Conservation (phyloP, 1,140 invertebrate species). For the Rhagoletis zephyria region DNA sequence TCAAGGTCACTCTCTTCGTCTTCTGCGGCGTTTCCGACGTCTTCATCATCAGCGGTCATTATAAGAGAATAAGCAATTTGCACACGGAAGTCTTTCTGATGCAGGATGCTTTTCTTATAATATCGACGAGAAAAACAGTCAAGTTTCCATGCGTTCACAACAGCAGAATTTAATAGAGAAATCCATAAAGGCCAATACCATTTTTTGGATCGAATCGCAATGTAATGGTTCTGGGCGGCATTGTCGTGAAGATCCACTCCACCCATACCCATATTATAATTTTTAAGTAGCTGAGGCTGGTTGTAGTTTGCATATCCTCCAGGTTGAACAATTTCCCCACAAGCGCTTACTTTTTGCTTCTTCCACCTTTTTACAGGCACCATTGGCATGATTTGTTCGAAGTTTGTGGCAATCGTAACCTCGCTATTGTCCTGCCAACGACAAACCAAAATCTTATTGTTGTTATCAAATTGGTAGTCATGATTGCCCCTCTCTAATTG, state of each 20-base stretch:
- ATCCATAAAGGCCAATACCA: too few relatives aligned
- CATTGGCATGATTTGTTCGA: background rate
- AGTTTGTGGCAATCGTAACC: constrained; percentile 45
- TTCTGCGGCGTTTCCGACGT: too few relatives aligned
- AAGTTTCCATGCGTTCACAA: too few relatives aligned
- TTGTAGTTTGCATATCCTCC: constrained; percentile 9
- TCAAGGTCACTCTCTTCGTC: too few relatives aligned
- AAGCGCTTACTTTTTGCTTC: background rate
- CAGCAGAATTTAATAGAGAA: too few relatives aligned
- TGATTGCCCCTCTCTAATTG: constrained; percentile 6
- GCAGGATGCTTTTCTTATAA: too few relatives aligned
- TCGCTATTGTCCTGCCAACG: constrained; percentile 45
- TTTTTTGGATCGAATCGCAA: background rate
- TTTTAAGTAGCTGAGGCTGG: constrained; percentile 25
- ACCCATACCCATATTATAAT: constrained; percentile 56
- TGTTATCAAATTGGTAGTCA: constrained; percentile 33
- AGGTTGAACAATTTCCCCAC: constrained; percentile 18
- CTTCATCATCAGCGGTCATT: too few relatives aligned
- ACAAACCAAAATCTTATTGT: constrained; percentile 42
- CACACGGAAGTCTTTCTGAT: too few relatives aligned
- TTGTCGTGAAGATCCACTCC: constrained; percentile 13
- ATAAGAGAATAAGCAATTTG: too few relatives aligned
- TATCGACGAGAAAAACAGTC: too few relatives aligned
- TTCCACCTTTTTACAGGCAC: constrained; percentile 20
- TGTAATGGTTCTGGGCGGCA: constrained; percentile 15